Conservation (phyloP, 2,888 invertebrate genomes). For the Amiota mariae region DNA sequence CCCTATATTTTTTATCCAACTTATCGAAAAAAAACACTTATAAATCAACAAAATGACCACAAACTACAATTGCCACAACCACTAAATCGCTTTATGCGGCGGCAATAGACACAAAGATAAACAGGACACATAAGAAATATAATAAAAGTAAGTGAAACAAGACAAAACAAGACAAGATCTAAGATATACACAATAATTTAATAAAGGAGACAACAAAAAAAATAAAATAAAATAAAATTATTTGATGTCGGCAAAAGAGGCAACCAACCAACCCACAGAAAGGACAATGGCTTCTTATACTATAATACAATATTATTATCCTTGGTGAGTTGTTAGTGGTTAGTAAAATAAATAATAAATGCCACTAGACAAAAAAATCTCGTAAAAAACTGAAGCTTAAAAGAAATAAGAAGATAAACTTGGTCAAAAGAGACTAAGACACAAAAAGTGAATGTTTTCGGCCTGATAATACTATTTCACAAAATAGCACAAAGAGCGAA, state of each 20-base stretch:
- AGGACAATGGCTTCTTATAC: neutral
- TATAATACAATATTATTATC: neutral
- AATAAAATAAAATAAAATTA: conserved; percentile 39
- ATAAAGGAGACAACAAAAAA: conserved; percentile 44
- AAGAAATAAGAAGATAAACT: neutral
- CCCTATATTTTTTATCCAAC: too few species aligned
- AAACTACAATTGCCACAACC: neutral
- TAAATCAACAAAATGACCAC: neutral
- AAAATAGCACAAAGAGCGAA: conserved; percentile 9
- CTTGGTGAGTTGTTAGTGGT: conserved; percentile 5
- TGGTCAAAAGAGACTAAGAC: neutral
- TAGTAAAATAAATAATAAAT: conserved; percentile 33
- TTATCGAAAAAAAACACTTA: too few species aligned
- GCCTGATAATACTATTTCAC: conserved; percentile 23
- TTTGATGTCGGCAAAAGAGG: neutral
- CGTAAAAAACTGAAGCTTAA: conserved; percentile 47
- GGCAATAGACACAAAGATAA: neutral
- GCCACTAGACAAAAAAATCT: conserved; percentile 49
- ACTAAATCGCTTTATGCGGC: neutral
- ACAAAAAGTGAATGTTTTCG: neutral
- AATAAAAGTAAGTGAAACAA: conserved; percentile 28
- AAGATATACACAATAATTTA: conserved; percentile 51
- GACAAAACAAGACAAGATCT: neutral
- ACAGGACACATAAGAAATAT: neutral
- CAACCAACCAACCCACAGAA: neutral